These are phyloP conservation scores for Corythornis madagascariensis DNA, from an alignment of 2,113 vertebrate genomes.

Conservation along the genomic window DNA sequence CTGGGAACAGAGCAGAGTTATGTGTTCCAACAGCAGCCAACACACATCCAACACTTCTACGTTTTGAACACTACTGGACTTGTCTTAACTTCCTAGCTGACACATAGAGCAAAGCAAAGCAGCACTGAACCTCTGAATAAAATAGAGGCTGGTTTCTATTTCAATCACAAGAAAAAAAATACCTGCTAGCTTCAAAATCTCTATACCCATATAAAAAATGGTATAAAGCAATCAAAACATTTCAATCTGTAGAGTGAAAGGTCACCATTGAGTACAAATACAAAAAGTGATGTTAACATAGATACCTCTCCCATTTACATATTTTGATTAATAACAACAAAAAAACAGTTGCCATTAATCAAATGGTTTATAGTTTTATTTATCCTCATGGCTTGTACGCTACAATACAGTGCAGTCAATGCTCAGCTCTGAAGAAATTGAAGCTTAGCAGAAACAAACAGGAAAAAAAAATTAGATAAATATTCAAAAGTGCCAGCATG, in stretches of 20 bases:
- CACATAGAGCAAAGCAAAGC: conserved; percentile 2
- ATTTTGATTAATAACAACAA: conserved; percentile 24
- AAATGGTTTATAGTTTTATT: conserved; percentile 14
- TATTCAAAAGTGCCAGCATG: neutral
- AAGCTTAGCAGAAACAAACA: neutral
- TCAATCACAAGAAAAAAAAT: neutral
- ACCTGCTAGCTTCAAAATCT: neutral
- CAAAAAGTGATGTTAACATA: neutral
- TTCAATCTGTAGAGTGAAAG: neutral
- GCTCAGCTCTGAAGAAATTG: neutral
- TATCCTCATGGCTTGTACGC: neutral
- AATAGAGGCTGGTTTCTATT: neutral
- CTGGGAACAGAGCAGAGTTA: neutral
- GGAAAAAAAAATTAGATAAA: neutral
- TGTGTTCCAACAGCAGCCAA: neutral
- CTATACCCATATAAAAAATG: neutral
- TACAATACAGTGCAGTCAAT: neutral
- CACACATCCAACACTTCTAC: neutral
- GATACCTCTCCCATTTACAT: neutral
- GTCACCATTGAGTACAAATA: neutral
- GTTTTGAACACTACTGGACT: neutral
- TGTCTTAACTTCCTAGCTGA: conserved; percentile 36
- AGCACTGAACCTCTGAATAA: conserved; percentile 11
- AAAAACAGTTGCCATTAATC: neutral
- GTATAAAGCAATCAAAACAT: neutral